Percentiles rank a stretch among this genome's conserved stretches.
Evolutionary conservation across 2,888 invertebrate species (phyloP).

Genomic region (Ischnura elegans): DNA sequence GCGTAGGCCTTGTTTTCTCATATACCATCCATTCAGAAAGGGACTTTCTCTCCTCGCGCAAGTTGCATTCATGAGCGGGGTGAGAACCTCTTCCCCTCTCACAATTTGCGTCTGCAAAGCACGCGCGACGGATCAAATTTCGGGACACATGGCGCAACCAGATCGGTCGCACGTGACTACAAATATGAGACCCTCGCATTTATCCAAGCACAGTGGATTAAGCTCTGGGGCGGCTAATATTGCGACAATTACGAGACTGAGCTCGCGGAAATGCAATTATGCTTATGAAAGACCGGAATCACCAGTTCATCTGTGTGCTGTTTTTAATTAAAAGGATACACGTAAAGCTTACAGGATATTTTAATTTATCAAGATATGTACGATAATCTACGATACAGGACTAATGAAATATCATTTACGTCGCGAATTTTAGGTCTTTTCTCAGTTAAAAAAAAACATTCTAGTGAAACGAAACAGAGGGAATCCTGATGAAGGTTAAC

Average conservation of each 20-base stretch:
- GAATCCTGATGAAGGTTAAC: not conserved
- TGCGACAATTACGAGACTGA: not conserved
- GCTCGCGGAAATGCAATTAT: not conserved
- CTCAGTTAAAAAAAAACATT: not conserved
- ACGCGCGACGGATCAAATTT: not conserved
- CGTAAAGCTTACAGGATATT: no score
- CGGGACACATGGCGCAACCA: not conserved
- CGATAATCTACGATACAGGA: no score
- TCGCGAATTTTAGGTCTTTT: not conserved
- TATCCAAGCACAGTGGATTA: not conserved
- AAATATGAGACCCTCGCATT: not conserved
- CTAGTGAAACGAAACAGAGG: not conserved
- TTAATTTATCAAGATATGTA: no score
- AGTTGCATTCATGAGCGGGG: no score
- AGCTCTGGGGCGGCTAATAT: not conserved
- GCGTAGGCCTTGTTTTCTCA: no score
- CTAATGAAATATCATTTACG: no score
- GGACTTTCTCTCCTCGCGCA: not conserved
- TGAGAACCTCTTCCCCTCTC: not conserved
- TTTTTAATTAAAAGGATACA: not conserved
- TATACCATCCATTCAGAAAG: not conserved
- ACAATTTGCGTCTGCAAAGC: not conserved
- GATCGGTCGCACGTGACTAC: conserved; percentile 26
- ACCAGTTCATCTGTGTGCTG: not conserved
- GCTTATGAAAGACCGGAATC: not conserved